Conservation (phyloP, 2,797 vertebrate species). For the Dallia pectoralis region DNA sequence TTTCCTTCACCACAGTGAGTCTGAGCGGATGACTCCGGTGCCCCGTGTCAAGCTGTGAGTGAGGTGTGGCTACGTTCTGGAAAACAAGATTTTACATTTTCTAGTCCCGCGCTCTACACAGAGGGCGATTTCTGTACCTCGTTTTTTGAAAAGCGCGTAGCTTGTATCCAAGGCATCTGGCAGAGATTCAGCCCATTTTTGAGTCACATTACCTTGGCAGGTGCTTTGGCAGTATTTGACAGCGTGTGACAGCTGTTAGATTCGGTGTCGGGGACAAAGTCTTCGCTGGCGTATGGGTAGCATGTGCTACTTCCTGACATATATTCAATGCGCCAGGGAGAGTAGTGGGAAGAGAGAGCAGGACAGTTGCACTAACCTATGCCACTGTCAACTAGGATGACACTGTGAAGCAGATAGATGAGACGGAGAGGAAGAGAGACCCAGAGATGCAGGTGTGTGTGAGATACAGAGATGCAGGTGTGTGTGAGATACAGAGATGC, state of each 20-base stretch:
- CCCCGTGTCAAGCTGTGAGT: not conserved
- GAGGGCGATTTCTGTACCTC: not conserved
- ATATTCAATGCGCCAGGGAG: not conserved
- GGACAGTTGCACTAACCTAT: not conserved
- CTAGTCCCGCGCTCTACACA: not conserved
- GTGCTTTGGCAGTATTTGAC: slow-evolving; percentile 6
- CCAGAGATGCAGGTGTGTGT: not conserved
- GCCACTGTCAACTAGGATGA: not conserved
- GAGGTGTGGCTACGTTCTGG: not conserved
- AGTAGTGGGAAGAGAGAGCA: not conserved
- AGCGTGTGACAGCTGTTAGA: not conserved
- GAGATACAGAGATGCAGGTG: not conserved
- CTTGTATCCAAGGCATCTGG: not conserved
- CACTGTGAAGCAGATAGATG: not conserved
- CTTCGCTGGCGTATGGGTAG: not conserved
- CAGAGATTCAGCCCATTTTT: not conserved
- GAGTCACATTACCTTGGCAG: not conserved
- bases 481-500: not conserved
- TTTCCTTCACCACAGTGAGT: slow-evolving; percentile 69
- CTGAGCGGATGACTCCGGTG: slow-evolving; percentile 32
- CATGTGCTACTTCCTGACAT: not conserved
- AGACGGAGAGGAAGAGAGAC: not conserved
- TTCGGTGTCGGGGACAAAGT: slow-evolving; percentile 6
- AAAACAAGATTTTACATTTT: not conserved
- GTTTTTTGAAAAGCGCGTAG: not conserved